A percentile compares a stretch with the other conserved stretches of the same genome.
These are phyloP conservation scores for Puffinus mauretanicus DNA, from an alignment of 2,113 vertebrate species.

Conservation along the genomic window DNA sequence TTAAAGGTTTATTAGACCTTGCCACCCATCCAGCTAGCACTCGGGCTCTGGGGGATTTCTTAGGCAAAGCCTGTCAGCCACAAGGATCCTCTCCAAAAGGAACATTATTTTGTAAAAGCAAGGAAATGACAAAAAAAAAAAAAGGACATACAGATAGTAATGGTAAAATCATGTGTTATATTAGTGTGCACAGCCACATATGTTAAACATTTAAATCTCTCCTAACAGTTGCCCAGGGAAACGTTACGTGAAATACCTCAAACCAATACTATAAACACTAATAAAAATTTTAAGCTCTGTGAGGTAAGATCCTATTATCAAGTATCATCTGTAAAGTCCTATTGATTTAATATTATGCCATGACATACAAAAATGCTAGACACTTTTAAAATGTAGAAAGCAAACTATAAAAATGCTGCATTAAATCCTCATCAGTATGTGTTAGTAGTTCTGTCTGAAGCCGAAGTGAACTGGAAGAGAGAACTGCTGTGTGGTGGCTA, in stretches of 20 bases:
- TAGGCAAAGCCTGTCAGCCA: background rate
- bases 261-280: slow-evolving; percentile 41
- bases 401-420: background rate
- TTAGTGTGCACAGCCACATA: background rate
- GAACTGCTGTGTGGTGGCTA: background rate
- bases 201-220: slow-evolving; percentile 39
- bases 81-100: background rate
- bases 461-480: background rate
- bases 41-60: background rate
- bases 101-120: background rate
- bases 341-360: background rate
- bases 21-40: background rate
- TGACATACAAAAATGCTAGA: background rate
- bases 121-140: background rate
- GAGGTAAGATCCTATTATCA: slow-evolving; percentile 21
- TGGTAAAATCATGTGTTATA: slow-evolving; percentile 4
- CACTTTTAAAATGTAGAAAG: background rate
- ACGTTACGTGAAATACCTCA: slow-evolving; percentile 32
- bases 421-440: background rate
- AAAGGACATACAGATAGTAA: background rate
- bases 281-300: slow-evolving; percentile 19
- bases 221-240: slow-evolving; percentile 32
- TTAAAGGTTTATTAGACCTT: background rate
- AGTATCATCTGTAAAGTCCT: slow-evolving; percentile 1
- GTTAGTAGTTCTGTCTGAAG: background rate